Evolutionary conservation across 2,113 vertebrate species (phyloP), one percentile per base, ranked within the genome.

Genomic region (Cyanocitta stelleri): DNA sequence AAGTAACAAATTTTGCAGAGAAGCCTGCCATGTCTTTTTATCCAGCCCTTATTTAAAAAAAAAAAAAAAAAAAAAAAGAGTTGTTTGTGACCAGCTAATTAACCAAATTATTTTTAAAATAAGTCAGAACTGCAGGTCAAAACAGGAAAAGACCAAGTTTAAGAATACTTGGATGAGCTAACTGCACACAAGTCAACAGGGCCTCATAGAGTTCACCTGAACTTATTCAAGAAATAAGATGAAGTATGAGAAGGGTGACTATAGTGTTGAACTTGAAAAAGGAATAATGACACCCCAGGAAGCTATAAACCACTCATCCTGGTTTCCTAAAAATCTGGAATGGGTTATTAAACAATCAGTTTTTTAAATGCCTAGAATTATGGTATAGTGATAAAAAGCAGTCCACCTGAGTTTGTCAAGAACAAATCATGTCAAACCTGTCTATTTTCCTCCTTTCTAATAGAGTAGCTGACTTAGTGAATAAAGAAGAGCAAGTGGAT

Each of bases 301-400:
- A 95, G 89, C 89, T 79, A 93, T 96, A 96, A 96, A 96, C 54
- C n/a, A 94, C 39, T 97, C 87, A 95, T 49, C 26, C 49, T 69
- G 10, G 48, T 87, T 87, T 85, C 84, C 21, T 83, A 89, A 79
- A 93, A 94, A 64, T 93, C 93, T 97, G 96, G 94, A 94, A 83
- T n/a, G 51, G 64, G 46, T 96, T 97, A 89, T 32, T 94, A 91
- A 89, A 79, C 71, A 58, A 79, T 93, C 87, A 35, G n/a, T 30
- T 84, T 84, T 63, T 78, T 89, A 89, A 94, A 95, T 81, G 87
- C 66, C 84, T 84, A 79, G 69, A 91, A 76, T 74, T 44, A 91
- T 12, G 11, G 54, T 43, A 55, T 33, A 54, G 58, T 79, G 91
- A 96, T 89, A 96, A 85, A 97, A 89, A 76, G 12, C 94, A 95